Evolutionary conservation across 2,888 invertebrate species (phyloP), one percentile per base, ranked within the genome.

Genomic region (Anthophora plumipes): DNA sequence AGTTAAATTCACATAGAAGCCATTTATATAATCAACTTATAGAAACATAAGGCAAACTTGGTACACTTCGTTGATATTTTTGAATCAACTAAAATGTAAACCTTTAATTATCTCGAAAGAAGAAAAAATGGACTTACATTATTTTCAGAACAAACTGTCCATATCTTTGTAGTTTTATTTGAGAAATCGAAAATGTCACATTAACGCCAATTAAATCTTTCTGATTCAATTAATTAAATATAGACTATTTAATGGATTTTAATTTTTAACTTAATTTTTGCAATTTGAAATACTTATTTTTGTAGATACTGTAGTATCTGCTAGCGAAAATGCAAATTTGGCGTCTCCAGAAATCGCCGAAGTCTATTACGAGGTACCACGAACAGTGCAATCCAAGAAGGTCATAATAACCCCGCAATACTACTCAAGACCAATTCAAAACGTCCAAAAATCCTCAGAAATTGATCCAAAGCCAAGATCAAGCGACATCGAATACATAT

Each of bases 331-430:
- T 7, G 25, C 41, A 11, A n/a, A 22, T 4, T 12, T 14, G 7
- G 11, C 11, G 0, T 4, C 64, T 1, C 17, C 55, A 1, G 37
- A 41, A 1, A 12, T 17, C 1, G 25, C 39, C 14, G 41, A 48
- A 8, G 11, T 54, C 0, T 80, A 69, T 20, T 60, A 80, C 55
- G 76, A 82, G n/a, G 67, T 75, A 4, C 50, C 80, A 20, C 50
- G 57, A 9, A 22, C 11, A 1, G n/a, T 7, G 0, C 37, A 54
- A 14, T 11, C 59, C 0, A 80, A 60, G 14, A 75, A 43, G 17
- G 17, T 31, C 7, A 6, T 48, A 39, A 25, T 17, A 12, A 41
- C 50, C 1, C 37, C 63, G 0, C 69, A 55, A 7, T 57, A 66
- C 12, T 46, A 60, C 1, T 6, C 48, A 8, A 66, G 17, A 12